Evolutionary conservation across 2,113 vertebrate genomes (phyloP).

Genomic region (Perognathus longimembris): DNA sequence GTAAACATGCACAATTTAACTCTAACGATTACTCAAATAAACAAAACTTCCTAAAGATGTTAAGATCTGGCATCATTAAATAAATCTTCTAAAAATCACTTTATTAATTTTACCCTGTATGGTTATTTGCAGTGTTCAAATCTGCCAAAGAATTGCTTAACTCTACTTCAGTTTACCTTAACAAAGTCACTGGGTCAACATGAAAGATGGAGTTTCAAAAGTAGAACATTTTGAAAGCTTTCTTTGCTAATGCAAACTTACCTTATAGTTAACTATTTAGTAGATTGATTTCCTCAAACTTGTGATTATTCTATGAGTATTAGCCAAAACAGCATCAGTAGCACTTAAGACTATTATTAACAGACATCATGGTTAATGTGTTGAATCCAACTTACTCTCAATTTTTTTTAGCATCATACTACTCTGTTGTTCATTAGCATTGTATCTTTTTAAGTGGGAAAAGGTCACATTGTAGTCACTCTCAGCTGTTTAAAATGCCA

Average conservation of each 20-base stretch:
- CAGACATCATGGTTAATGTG: slow-evolving; percentile 22
- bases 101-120: slow-evolving; percentile 59
- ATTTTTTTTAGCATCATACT: slow-evolving; percentile 9
- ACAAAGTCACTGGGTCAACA: slow-evolving; percentile 77
- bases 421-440: neutral
- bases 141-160: slow-evolving; percentile 74
- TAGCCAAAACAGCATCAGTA: slow-evolving; percentile 56
- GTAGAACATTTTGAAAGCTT: slow-evolving; percentile 80
- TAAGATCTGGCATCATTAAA: neutral
- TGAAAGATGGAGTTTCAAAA: slow-evolving; percentile 77
- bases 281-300: slow-evolving; percentile 70
- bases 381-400: slow-evolving; percentile 30
- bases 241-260: slow-evolving; percentile 78
- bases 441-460: neutral
- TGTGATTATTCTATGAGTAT: slow-evolving; percentile 60
- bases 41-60: neutral
- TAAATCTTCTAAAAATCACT: slow-evolving; percentile 51
- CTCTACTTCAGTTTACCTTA: slow-evolving; percentile 75
- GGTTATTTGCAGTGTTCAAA: slow-evolving; percentile 39
- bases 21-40: slow-evolving; percentile 9
- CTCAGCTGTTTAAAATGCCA: slow-evolving; percentile 20
- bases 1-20: neutral
- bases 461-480: neutral
- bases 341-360: neutral
- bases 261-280: slow-evolving; percentile 82